A percentile compares a stretch with the other conserved stretches of the same genome.
phyloP scores from a whole-genome alignment of 2,888 invertebrate genomes.

The Drosophila ustulata region DNA sequence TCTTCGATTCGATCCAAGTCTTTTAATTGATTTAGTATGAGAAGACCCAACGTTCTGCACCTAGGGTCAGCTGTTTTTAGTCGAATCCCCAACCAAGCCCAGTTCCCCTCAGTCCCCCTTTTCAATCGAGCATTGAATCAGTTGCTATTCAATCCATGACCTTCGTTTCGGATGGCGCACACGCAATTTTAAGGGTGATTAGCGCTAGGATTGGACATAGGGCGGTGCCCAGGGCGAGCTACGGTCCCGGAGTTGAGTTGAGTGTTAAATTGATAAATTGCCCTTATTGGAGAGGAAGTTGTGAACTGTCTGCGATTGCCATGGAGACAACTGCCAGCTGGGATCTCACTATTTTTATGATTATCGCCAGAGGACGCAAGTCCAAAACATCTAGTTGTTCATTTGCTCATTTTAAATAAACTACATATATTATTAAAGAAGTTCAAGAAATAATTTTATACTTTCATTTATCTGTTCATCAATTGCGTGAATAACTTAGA shows the following conservation, averaged over 20 bases:
- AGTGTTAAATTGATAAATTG: conserved; percentile 78
- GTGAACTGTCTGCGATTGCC: conserved; percentile 43
- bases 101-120: background rate
- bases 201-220: conserved; percentile 50
- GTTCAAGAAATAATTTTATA: too few species aligned
- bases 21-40: conserved; percentile 65
- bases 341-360: conserved; percentile 54
- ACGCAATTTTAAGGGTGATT: conserved; percentile 78
- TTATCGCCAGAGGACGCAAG: conserved; percentile 34
- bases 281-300: conserved; percentile 77
- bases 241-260: conserved; percentile 44
- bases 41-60: conserved; percentile 16
- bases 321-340: conserved; percentile 13
- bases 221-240: background rate
- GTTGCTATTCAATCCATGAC: conserved; percentile 49
- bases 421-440: too few species aligned
- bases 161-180: conserved; percentile 64
- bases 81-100: background rate
- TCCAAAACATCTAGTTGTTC: too few species aligned
- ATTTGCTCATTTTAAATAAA: too few species aligned
- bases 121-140: conserved; percentile 11
- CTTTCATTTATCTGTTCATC: too few species aligned
- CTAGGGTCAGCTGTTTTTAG: conserved; percentile 34
- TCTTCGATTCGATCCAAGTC: conserved; percentile 30
- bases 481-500: too few species aligned